These are phyloP conservation scores for Plutomurus gul DNA, from an alignment of 1,140 invertebrate species.

Conservation along the genomic window DNA sequence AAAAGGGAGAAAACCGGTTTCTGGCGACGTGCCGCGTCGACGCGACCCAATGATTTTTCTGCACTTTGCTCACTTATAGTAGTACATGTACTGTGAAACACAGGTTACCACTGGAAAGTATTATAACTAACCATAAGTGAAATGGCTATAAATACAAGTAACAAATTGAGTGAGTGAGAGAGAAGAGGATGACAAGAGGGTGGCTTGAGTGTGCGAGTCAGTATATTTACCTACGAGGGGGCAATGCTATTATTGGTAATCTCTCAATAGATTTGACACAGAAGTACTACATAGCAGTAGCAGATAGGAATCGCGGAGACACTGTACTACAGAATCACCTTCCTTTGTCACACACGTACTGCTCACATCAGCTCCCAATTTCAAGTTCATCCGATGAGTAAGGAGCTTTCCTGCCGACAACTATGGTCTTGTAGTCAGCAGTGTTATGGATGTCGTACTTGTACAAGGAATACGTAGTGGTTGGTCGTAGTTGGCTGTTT, in stretches of 20 bases:
- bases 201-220: not conserved
- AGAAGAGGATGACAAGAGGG: not conserved
- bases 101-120: not conserved
- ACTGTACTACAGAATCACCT: too few species aligned
- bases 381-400: too few species aligned
- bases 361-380: too few species aligned
- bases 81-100: not conserved
- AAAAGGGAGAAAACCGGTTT: constrained; percentile 30
- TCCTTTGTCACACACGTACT: too few species aligned
- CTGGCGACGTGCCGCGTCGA: constrained; percentile 15
- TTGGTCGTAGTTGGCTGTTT: too few species aligned
- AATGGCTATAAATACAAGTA: not conserved
- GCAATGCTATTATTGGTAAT: not conserved
- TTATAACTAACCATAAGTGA: not conserved
- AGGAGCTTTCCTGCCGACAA: too few species aligned
- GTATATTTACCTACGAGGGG: not conserved
- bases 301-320: not conserved
- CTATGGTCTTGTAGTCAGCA: too few species aligned
- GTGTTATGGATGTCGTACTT: too few species aligned
- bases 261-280: not conserved
- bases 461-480: too few species aligned
- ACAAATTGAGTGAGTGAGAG: not conserved
- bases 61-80: constrained; percentile 10
- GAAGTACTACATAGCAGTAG: too few species aligned
- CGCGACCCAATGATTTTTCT: constrained; percentile 27